Conservation (phyloP, 2,113 vertebrate genomes). For the Toxotes chatareus region DNA sequence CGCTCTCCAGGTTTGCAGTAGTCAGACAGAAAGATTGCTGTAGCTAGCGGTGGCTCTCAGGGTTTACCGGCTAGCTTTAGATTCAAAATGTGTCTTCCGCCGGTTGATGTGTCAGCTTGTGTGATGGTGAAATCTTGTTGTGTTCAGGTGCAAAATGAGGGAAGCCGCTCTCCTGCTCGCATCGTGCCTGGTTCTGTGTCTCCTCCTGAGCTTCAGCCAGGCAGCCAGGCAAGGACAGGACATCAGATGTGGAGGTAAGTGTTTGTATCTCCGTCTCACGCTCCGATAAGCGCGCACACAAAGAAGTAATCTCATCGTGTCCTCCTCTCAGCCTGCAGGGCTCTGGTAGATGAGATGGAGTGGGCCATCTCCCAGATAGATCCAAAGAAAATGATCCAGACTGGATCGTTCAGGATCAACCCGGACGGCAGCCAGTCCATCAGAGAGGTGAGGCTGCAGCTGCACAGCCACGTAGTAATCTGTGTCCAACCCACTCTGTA, state of each 20-base stretch:
- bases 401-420: conserved; percentile 96
- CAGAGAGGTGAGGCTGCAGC: conserved; percentile 87
- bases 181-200: conserved; percentile 63
- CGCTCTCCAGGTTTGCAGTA: rapidly evolving
- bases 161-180: conserved; percentile 53
- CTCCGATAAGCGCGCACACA: neutral
- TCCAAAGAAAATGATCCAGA: conserved; percentile 94
- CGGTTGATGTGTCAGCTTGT: conserved; percentile 11
- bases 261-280: neutral
- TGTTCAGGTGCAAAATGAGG: conserved; percentile 75
- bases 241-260: conserved; percentile 84
- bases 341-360: conserved; percentile 96
- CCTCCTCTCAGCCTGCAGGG: conserved; percentile 88
- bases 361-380: conserved; percentile 95
- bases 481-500: neutral
- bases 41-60: neutral
- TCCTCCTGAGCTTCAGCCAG: conserved; percentile 60
- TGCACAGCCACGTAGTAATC: conserved; percentile 20
- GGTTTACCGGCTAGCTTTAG: neutral
- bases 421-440: conserved; percentile 96
- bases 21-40: neutral
- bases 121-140: conserved; percentile 15
- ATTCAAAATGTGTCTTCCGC: neutral
- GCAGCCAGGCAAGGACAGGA: conserved; percentile 83
- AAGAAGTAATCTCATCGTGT: neutral